Percentiles rank a stretch among this genome's conserved stretches.
Evolutionary conservation across 2,888 invertebrate genomes (phyloP).

Genomic region (Callyntrura sp.): DNA sequence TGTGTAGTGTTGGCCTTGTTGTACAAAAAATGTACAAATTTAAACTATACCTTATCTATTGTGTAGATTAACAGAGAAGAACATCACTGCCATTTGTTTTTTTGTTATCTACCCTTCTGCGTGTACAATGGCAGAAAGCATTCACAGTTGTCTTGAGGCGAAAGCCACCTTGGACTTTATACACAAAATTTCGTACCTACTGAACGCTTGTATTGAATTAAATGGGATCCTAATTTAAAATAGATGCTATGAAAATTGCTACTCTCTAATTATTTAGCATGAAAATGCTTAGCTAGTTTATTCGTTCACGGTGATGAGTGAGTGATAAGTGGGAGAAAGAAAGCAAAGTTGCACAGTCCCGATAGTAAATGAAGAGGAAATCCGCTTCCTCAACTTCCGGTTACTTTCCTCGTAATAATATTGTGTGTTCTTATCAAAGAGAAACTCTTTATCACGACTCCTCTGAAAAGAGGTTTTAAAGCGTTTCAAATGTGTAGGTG

Average conservation of each 20-base stretch:
- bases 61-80: too few relatives aligned
- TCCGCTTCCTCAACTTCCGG: constrained; percentile 48
- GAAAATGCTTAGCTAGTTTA: neutral
- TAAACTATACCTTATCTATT: too few relatives aligned
- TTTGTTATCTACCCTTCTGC: too few relatives aligned
- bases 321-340: constrained; percentile 12
- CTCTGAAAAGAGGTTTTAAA: neutral
- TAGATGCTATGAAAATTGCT: neutral
- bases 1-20: too few relatives aligned
- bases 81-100: too few relatives aligned
- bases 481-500: neutral
- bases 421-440: neutral
- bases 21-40: too few relatives aligned
- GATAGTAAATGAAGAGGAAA: constrained; percentile 46
- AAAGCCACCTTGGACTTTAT: too few relatives aligned
- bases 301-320: constrained; percentile 14
- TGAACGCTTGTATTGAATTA: neutral
- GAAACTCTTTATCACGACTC: constrained; percentile 20
- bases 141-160: too few relatives aligned
- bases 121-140: too few relatives aligned
- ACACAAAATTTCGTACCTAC: too few relatives aligned
- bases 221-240: neutral
- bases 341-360: constrained; percentile 1
- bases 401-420: constrained; percentile 35
- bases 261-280: constrained; percentile 2